Base-by-base conservation (phyloP, 2,888 invertebrate species). In the Catocala sponsa region DNA sequence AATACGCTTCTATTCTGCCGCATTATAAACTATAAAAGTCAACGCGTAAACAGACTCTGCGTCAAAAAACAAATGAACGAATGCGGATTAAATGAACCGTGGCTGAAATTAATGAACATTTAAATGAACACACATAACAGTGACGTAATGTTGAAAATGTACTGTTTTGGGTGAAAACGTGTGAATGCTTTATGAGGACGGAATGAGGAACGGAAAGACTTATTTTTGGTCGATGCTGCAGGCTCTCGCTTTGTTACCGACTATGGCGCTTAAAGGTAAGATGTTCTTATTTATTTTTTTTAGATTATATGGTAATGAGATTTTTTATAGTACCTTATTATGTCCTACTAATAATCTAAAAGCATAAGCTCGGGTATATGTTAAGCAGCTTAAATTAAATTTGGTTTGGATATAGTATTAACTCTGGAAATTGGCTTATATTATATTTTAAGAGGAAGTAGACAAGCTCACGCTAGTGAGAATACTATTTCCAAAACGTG, bases 211-310 rank as follows among this genome's bases (percentile, higher is more conserved):
- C 88, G 90, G 88, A 68, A 81, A 90, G 74, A 86, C 88, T 49
- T 92, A 87, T 65, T 90, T 93, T 71, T 92, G 91, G 92, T 89
- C 91, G 56, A 86, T 94, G 88, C 88, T 94, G 51, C 94, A 94
- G 70, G 92, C 94, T 35, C 58, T 94, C 72, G 90, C 90, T 59
- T 80, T 94, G 68, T 76, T 94, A 67, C 94, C 94, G 0, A 92
- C 89, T 0, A 93, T 93, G 91, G 94, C 94, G 62, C 79, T 92
- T 44, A 93, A 91, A 89, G 94, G 94, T 94, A 75, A 84, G 86
- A 53, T n/a, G 13, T 38, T 44, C 35, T 38, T 0, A 7, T 9
- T 38, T 7, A 7, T 6, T 38, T 38, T n/a, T 9, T 9, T 38
- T 38, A 38, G 9, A 9, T 43, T 41, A 25, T 47, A 6, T 33